Conservation (phyloP, 2,797 vertebrate species). For the Microctenopoma lineatum region DNA sequence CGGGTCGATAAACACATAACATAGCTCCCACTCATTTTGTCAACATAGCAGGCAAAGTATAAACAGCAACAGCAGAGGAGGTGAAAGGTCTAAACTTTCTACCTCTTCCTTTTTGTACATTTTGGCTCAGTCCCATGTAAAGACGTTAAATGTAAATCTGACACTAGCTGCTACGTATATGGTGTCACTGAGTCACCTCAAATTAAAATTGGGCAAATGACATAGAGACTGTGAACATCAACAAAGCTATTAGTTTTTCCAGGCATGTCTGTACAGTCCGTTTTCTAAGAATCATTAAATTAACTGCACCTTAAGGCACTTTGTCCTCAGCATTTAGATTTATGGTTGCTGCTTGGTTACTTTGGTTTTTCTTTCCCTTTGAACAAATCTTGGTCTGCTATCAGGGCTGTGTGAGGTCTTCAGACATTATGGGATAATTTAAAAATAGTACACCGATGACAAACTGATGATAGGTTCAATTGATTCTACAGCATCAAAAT, state of each 20-base stretch:
- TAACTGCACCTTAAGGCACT: conserved; percentile 13
- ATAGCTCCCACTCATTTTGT: not conserved
- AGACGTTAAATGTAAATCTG: not conserved
- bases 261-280: not conserved
- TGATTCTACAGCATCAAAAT: conserved; percentile 2
- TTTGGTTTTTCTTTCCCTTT: conserved; percentile 25
- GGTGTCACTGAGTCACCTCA: not conserved
- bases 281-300: conserved; percentile 8
- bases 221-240: not conserved
- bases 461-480: conserved; percentile 12
- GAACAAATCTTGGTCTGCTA: conserved; percentile 7
- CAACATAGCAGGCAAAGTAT: not conserved
- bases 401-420: conserved; percentile 8
- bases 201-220: not conserved
- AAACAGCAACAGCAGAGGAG: not conserved
- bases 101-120: not conserved
- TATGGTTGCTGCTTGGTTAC: not conserved
- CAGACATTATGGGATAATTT: conserved; percentile 6
- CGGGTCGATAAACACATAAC: not conserved
- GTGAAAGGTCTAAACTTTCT: not conserved
- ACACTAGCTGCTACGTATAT: not conserved
- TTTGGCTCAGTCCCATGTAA: not conserved
- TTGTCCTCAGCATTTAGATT: not conserved
- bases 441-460: not conserved
- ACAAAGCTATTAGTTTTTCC: not conserved